A percentile compares a stretch with the other conserved stretches of the same genome.
phyloP scores from a whole-genome alignment of 2,888 invertebrate species.

The Nomada ruficornis region DNA sequence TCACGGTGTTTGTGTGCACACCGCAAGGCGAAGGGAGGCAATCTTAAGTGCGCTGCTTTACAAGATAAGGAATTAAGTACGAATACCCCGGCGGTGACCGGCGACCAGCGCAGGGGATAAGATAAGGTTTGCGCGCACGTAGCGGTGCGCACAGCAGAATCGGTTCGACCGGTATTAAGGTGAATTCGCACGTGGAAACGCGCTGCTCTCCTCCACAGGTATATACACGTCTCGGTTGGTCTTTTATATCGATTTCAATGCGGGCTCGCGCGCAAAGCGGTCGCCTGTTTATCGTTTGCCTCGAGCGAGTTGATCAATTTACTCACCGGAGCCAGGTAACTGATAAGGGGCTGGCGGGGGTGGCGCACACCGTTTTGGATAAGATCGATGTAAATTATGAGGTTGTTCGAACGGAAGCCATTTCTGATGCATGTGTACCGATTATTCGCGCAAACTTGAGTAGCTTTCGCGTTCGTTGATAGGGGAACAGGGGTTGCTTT shows the following conservation, averaged over 20 bases:
- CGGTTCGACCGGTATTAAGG: constrained; percentile 44
- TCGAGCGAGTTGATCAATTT: neutral
- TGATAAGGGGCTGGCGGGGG: neutral
- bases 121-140: constrained; percentile 71
- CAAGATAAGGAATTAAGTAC: constrained; percentile 83
- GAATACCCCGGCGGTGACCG: constrained; percentile 74
- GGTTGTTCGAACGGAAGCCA: neutral
- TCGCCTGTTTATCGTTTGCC: constrained; percentile 1
- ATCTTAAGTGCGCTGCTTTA: constrained; percentile 82
- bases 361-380: constrained; percentile 24
- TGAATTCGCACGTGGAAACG: constrained; percentile 37
- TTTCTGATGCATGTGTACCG: constrained; percentile 18
- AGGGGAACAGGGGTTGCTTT: neutral
- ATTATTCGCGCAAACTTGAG: neutral
- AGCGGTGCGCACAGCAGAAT: constrained; percentile 55
- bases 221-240: neutral
- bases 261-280: neutral
- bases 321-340: neutral
- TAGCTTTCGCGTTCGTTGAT: constrained; percentile 1
- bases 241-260: constrained; percentile 35
- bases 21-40: constrained; percentile 66
- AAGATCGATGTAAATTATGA: constrained; percentile 24
- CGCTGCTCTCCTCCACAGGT: neutral
- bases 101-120: constrained; percentile 75
- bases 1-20: constrained; percentile 20